Percentiles rank a stretch among this genome's conserved stretches.
Evolutionary conservation across 2,113 vertebrate species (phyloP).

Genomic region (Chionomys nivalis): DNA sequence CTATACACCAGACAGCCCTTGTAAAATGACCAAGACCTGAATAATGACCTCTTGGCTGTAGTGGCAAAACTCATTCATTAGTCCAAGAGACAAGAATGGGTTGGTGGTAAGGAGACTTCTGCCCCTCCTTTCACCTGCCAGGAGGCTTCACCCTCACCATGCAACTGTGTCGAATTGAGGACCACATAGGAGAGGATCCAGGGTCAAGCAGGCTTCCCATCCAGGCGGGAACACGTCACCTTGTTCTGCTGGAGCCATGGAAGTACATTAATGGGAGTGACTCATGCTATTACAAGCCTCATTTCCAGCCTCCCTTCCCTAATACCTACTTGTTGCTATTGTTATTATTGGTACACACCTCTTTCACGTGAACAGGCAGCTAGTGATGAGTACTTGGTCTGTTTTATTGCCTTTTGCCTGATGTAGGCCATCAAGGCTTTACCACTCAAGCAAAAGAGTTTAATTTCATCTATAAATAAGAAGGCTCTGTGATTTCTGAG

Average conservation of each 20-base stretch:
- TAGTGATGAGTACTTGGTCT: conserved; percentile 47
- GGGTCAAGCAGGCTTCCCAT: accelerated
- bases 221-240: accelerated
- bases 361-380: not conserved
- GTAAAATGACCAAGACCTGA: not conserved
- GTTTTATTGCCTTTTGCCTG: conserved; percentile 54
- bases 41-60: not conserved
- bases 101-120: not conserved
- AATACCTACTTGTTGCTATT: conserved; percentile 20
- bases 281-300: not conserved
- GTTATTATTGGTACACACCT: conserved; percentile 22
- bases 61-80: not conserved
- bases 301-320: not conserved
- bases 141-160: not conserved
- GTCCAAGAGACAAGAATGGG: not conserved
- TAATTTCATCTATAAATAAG: conserved; percentile 71
- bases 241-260: not conserved
- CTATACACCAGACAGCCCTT: not conserved
- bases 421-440: conserved; percentile 67
- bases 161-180: not conserved
- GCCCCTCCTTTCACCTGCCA: not conserved
- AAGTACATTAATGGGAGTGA: not conserved
- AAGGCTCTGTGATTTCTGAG: not conserved
- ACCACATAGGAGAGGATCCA: not conserved
- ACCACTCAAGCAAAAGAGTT: not conserved